Evolutionary conservation across 2,113 vertebrate genomes (phyloP).

Genomic region (Ictalurus furcatus): DNA sequence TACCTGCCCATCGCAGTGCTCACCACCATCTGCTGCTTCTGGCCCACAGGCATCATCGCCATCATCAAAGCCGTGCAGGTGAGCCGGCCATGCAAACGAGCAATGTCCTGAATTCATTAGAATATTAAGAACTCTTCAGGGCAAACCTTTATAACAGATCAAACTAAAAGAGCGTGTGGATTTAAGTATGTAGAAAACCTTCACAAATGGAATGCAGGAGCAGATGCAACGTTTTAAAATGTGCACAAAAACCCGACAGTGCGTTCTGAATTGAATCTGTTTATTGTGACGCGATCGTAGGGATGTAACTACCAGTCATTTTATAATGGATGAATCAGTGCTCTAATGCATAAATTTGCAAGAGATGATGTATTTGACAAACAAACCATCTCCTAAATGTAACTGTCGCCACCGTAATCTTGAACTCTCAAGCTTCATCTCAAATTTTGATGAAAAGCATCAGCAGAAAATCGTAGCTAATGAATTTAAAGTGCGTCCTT

Average conservation of each 20-base stretch:
- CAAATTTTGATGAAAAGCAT: background rate
- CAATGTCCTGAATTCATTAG: slow-evolving; percentile 11
- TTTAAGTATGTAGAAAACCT: background rate
- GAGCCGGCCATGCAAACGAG: slow-evolving; percentile 35
- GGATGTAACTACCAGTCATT: background rate
- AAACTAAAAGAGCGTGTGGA: background rate
- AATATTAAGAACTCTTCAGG: background rate
- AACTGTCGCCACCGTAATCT: background rate
- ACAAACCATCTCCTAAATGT: background rate
- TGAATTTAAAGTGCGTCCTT: background rate
- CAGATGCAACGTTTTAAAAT: background rate
- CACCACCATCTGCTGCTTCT: slow-evolving; percentile 94
- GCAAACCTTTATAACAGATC: background rate
- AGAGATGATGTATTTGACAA: background rate
- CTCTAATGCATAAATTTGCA: background rate
- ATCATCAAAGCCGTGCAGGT: slow-evolving; percentile 95
- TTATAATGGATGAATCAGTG: background rate
- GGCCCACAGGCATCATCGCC: slow-evolving; percentile 92
- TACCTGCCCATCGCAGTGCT: slow-evolving; percentile 92
- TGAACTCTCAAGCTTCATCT: background rate
- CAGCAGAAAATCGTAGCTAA: background rate
- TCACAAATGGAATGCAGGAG: background rate
- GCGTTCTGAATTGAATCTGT: background rate
- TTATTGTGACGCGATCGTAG: background rate
- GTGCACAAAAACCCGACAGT: background rate